Evolutionary conservation across 1,140 invertebrate species (phyloP), one percentile per base, ranked within the genome.

Genomic region (Cyclina sinensis): DNA sequence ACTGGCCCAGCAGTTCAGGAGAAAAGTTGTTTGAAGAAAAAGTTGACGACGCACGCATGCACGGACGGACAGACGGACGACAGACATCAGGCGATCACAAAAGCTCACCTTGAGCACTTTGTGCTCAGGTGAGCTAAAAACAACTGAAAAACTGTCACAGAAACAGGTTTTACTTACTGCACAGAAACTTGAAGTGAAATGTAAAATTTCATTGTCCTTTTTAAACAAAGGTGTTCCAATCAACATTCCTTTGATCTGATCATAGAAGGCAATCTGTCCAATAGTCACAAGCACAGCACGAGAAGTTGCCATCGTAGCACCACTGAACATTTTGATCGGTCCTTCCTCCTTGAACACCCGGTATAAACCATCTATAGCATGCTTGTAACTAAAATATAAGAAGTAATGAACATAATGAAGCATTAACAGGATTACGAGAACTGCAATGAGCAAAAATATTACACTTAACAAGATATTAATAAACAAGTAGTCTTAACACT

Each of bases 231-330:
- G 96, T n/a, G 97, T 97, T 68, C 96, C 93, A 1, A 99, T 94
- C 16, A 99, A 95, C 16, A 97, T 94, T 43, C 96, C 95, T 96
- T 99, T 99, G 78, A 99, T 97, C 96, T 99, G 98, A 95, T 99
- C 99, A 95, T 99, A 99, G 95, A 99, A 96, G 0, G 96, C 95
- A 18, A 97, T 88, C 94, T 96, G 99, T 12, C 99, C 99, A 89
- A 99, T 98, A 12, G 99, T 99, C 97, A 99, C 99, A 18, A 99
- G 96, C 12, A 98, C 96, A 39, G 99, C 99, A 93, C 99, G 96
- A 37, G 96, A 96, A 30, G 98, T 99, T 0, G 99, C 99, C 94
- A 98, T 99, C 0, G 97, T 97, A 18, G 98, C 98, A 4, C 99
- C 99, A 83, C 97, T 97, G 96, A 99, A 99, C 30, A 99, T 96